A percentile compares a stretch with the other conserved stretches of the same genome.
Evolutionary conservation across 1,140 invertebrate species (phyloP).

Genomic region (Globodera rostochiensis): DNA sequence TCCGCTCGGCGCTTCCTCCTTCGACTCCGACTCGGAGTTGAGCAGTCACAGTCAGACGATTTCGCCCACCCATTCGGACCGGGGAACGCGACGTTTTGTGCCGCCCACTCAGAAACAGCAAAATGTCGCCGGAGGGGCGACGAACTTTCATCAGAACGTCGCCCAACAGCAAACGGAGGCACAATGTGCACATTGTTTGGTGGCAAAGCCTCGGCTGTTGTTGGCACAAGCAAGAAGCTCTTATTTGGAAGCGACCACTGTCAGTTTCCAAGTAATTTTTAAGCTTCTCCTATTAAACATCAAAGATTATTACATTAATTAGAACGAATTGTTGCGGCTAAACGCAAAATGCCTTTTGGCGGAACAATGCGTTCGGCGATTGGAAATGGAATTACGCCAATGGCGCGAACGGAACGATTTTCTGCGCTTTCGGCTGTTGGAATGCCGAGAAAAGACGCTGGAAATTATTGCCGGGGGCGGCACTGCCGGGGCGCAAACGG

Average conservation of each 20-base stretch:
- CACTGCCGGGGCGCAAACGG: neutral
- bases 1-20: neutral
- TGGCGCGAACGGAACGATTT: conserved; percentile 24
- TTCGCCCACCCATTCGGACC: neutral
- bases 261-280: conserved; percentile 16
- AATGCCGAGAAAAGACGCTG: conserved; percentile 25
- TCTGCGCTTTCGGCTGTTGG: conserved; percentile 23
- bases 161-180: neutral
- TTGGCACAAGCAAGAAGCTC: neutral
- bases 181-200: conserved; percentile 24
- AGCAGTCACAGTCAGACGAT: conserved; percentile 13
- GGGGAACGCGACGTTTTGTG: neutral
- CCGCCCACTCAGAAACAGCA: neutral
- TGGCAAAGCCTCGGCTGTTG: conserved; percentile 11
- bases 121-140: neutral
- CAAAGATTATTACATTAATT: neutral
- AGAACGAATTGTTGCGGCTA: conserved; percentile 20
- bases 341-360: conserved; percentile 27
- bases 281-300: too few relatives aligned
- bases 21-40: conserved; percentile 9
- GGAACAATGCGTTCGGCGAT: conserved; percentile 20
- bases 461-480: conserved; percentile 10
- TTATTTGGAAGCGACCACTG: conserved; percentile 18
- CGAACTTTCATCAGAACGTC: neutral
- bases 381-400: conserved; percentile 27